phyloP scores from a whole-genome alignment of 2,113 vertebrate genomes.

The Brevimyrus niger region DNA sequence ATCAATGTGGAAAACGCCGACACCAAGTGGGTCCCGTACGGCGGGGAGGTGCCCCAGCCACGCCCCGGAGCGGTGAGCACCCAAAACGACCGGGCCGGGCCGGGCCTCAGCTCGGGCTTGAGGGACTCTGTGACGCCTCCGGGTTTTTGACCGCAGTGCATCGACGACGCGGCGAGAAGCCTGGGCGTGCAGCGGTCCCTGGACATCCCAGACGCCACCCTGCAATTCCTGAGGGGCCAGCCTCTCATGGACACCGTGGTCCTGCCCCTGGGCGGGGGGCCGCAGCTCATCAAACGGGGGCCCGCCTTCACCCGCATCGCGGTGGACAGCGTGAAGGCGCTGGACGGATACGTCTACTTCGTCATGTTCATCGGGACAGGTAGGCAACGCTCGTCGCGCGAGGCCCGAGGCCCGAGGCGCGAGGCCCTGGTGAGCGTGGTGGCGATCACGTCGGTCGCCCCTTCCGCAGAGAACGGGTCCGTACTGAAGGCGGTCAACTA shows the following conservation, averaged over 20 bases:
- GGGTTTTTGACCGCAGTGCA: slow-evolving; percentile 45
- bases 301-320: slow-evolving; percentile 55
- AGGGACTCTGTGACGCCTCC: background rate
- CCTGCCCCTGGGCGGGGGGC: slow-evolving; percentile 39
- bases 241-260: slow-evolving; percentile 62
- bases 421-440: background rate
- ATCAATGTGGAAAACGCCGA: slow-evolving; percentile 47
- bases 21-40: slow-evolving; percentile 61
- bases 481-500: slow-evolving; percentile 66
- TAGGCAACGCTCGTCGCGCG: background rate
- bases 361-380: slow-evolving; percentile 74
- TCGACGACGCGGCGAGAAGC: slow-evolving; percentile 44
- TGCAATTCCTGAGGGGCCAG: slow-evolving; percentile 61
- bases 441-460: background rate
- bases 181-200: slow-evolving; percentile 39
- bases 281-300: slow-evolving; percentile 54
- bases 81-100: too few species aligned
- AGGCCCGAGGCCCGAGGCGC: background rate
- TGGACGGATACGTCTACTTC: slow-evolving; percentile 43
- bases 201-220: slow-evolving; percentile 60
- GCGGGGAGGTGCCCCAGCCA: slow-evolving; percentile 58
- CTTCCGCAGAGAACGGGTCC: slow-evolving; percentile 57
- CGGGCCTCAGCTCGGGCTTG: background rate
- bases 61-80: slow-evolving; percentile 69
- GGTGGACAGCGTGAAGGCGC: slow-evolving; percentile 48